A percentile compares a stretch with the other conserved stretches of the same genome.
phyloP scores from a whole-genome alignment of 2,113 vertebrate genomes.

The Ochotona curzoniae region DNA sequence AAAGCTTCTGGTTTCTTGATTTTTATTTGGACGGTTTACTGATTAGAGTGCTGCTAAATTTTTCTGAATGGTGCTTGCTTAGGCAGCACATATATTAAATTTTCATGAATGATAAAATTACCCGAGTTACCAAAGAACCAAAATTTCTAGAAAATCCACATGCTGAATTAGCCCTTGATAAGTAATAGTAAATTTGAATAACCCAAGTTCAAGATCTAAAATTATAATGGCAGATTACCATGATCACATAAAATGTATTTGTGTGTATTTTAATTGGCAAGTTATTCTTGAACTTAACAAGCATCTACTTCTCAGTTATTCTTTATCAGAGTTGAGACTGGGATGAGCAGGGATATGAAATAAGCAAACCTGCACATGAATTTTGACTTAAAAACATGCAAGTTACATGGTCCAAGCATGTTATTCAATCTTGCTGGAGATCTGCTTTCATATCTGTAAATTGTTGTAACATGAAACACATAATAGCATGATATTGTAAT shows the following conservation, averaged over 20 bases:
- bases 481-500: neutral
- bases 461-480: neutral
- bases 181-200: conserved; percentile 8
- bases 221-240: neutral
- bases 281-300: neutral
- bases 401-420: neutral
- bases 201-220: neutral
- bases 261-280: neutral
- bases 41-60: conserved; percentile 39
- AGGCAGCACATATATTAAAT: neutral
- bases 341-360: neutral
- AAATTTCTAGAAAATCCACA: neutral
- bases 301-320: too few species aligned
- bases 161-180: neutral
- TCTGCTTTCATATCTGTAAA: neutral
- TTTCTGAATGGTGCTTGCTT: neutral
- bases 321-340: neutral
- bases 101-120: conserved; percentile 22
- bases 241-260: neutral
- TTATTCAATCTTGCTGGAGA: neutral
- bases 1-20: neutral
- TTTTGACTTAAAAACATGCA: neutral
- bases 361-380: neutral
- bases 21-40: neutral
- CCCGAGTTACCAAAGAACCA: neutral